Evolutionary conservation across 2,797 vertebrate species (phyloP).

Genomic region (Decapterus maruadsi): DNA sequence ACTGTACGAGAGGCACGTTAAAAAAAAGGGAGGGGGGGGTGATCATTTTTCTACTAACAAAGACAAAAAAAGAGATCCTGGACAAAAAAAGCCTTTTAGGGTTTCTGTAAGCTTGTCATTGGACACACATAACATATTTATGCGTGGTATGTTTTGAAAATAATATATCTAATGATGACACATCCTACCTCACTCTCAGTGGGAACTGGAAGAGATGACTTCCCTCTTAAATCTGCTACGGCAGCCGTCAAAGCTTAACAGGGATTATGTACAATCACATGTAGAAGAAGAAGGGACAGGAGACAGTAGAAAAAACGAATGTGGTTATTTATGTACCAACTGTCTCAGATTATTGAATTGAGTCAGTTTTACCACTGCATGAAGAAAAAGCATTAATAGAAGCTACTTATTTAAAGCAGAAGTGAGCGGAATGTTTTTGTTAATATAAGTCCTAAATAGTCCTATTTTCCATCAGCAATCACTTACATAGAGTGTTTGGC

Average conservation of each 20-base stretch:
- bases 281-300: constrained; percentile 5
- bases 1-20: no score
- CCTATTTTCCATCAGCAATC: no score
- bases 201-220: not conserved
- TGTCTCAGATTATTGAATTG: constrained; percentile 23
- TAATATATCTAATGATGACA: not conserved
- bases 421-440: no score
- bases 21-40: no score
- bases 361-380: not conserved
- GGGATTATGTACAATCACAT: constrained; percentile 21
- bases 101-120: not conserved
- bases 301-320: not conserved
- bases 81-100: no score
- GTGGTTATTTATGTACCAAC: constrained; percentile 11
- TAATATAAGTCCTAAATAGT: no score
- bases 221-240: constrained; percentile 18
- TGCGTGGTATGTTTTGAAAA: not conserved
- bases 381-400: not conserved
- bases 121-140: not conserved
- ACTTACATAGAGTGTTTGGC: no score
- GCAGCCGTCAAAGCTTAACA: constrained; percentile 45
- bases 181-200: constrained; percentile 31
- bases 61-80: no score
- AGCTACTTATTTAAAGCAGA: no score
- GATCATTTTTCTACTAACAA: no score